Percentiles rank a stretch among this genome's conserved stretches.
Evolutionary conservation across 2,113 vertebrate species (phyloP).

Genomic region (Ochotona curzoniae): DNA sequence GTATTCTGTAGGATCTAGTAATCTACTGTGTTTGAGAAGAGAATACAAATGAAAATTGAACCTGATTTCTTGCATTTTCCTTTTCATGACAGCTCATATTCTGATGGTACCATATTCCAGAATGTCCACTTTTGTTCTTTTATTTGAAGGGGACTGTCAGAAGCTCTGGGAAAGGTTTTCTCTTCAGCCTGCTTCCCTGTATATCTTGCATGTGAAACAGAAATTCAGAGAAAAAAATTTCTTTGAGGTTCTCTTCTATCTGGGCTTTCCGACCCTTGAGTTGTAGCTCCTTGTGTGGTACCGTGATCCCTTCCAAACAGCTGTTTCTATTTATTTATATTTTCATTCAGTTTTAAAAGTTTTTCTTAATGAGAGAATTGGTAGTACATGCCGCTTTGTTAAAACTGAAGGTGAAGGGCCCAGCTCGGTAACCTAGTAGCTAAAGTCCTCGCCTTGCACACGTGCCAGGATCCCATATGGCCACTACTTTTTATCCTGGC

Average conservation of each 20-base stretch:
- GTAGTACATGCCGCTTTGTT: background rate
- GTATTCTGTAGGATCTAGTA: background rate
- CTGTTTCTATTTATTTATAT: background rate
- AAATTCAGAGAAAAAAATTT: background rate
- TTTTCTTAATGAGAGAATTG: background rate
- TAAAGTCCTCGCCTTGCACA: too few relatives aligned
- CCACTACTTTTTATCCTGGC: too few relatives aligned
- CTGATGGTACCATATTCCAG: background rate
- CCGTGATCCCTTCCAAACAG: background rate
- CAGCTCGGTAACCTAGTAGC: too few relatives aligned
- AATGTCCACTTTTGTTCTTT: background rate
- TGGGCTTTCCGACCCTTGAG: background rate
- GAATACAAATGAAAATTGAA: background rate
- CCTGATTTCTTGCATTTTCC: background rate
- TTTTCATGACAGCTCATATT: background rate
- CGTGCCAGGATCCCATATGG: too few relatives aligned
- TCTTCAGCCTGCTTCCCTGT: background rate
- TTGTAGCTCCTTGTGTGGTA: background rate
- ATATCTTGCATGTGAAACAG: background rate
- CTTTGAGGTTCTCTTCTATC: background rate
- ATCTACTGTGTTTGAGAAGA: background rate
- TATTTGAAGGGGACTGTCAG: background rate
- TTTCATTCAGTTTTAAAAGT: background rate
- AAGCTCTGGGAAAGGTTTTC: background rate
- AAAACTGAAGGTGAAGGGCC: background rate